Evolutionary conservation across 2,797 vertebrate species (phyloP).

Genomic region (Chromis chromis): DNA sequence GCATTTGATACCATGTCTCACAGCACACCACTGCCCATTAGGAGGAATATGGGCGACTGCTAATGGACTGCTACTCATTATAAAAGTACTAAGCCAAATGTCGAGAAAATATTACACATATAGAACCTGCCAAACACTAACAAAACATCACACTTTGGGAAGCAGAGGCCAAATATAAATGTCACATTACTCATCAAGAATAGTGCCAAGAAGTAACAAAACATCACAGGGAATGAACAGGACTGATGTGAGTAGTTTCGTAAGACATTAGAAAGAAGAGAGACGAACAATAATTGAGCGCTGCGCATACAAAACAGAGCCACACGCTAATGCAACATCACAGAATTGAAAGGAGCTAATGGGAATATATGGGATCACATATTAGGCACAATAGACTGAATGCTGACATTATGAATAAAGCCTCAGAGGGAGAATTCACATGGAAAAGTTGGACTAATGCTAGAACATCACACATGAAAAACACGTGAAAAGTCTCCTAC

Average conservation of each 20-base stretch:
- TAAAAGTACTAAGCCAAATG: conserved; percentile 52
- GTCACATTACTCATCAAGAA: conserved; percentile 37
- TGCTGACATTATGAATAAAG: conserved; percentile 32
- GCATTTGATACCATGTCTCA: conserved; percentile 58
- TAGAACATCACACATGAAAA: conserved; percentile 23
- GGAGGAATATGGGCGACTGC: conserved; percentile 44
- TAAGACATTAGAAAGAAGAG: conserved; percentile 21
- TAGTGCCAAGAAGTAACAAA: conserved; percentile 34
- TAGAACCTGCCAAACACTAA: conserved; percentile 16
- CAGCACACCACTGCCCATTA: conserved; percentile 58
- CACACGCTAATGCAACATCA: conserved; percentile 33
- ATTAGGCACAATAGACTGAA: conserved; percentile 21
- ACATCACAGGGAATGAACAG: conserved; percentile 26
- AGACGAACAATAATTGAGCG: conserved; percentile 14
- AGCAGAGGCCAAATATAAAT: conserved; percentile 37
- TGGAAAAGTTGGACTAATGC: conserved; percentile 18
- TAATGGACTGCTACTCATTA: conserved; percentile 67
- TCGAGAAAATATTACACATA: conserved; percentile 37
- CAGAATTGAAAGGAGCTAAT: conserved; percentile 47
- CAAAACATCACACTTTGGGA: conserved; percentile 41
- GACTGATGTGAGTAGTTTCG: conserved; percentile 18
- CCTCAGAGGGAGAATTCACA: conserved; percentile 31
- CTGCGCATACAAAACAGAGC: conserved; percentile 14
- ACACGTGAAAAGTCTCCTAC: conserved; percentile 1
- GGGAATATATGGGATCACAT: conserved; percentile 40